Percentiles rank a stretch among this genome's conserved stretches.
These are phyloP conservation scores for Chelonia mydas DNA, from an alignment of 2,797 vertebrate species.

Conservation along the genomic window DNA sequence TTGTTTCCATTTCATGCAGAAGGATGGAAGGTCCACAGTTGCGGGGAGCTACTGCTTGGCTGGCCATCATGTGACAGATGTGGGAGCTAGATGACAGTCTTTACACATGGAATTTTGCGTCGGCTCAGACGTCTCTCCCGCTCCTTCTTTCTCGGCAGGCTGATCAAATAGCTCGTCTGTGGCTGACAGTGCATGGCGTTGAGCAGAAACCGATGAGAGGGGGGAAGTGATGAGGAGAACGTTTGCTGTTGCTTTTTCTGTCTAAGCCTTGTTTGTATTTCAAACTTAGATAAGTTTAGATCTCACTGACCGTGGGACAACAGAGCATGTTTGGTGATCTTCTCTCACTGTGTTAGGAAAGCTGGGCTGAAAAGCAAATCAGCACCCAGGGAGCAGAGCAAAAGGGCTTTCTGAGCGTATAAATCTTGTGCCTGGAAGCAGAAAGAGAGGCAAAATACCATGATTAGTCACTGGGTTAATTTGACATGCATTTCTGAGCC, in stretches of 20 bases:
- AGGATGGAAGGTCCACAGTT: slow-evolving; percentile 39
- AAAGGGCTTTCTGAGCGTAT: slow-evolving; percentile 53
- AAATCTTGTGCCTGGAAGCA: slow-evolving; percentile 38
- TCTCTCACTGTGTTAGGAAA: slow-evolving; percentile 9
- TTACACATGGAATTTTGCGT: slow-evolving; percentile 39
- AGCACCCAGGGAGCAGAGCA: slow-evolving; percentile 67
- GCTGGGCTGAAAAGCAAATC: slow-evolving; percentile 72
- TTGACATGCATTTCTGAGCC: slow-evolving; percentile 76
- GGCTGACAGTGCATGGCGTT: slow-evolving; percentile 35
- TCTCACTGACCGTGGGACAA: slow-evolving; percentile 5
- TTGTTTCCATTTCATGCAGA: slow-evolving; percentile 8
- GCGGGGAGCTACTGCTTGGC: slow-evolving; percentile 38
- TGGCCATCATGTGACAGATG: slow-evolving; percentile 71
- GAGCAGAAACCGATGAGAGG: slow-evolving; percentile 2
- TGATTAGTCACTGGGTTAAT: slow-evolving; percentile 79
- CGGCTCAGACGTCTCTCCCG: slow-evolving; percentile 7
- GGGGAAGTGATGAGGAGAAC: neutral
- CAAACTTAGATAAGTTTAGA: neutral
- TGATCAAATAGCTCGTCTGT: slow-evolving; percentile 48
- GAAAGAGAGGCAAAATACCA: slow-evolving; percentile 76
- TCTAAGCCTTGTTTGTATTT: slow-evolving; percentile 24
- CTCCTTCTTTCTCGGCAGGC: slow-evolving; percentile 38
- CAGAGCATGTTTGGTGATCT: slow-evolving; percentile 42
- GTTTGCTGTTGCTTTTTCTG: slow-evolving; percentile 35
- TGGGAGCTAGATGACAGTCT: slow-evolving; percentile 51